A percentile compares a stretch with the other conserved stretches of the same genome.
Evolutionary conservation across 30 jellyfish, hydroid and myxozoan species (phyloP).

Genomic region (Pseudorhiza aurosa): DNA sequence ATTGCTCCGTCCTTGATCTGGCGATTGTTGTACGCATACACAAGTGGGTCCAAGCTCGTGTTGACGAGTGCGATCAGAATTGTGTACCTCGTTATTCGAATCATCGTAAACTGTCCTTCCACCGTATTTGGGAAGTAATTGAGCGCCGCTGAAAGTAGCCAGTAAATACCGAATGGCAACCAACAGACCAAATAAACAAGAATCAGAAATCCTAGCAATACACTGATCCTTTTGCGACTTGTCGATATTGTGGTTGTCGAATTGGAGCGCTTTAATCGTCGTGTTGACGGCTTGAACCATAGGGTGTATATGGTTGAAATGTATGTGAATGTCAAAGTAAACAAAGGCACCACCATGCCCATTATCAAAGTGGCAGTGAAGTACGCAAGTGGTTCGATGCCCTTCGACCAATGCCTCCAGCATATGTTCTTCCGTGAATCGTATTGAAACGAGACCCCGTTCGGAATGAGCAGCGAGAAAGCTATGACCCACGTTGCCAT

Average conservation of each 20-base stretch:
- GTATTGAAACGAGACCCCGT: constrained; percentile 82
- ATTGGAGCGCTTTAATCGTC: constrained; percentile 40
- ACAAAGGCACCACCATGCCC: constrained; percentile 76
- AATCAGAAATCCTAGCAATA: constrained; percentile 80
- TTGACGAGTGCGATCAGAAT: constrained; percentile 77
- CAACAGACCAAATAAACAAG: constrained; percentile 83
- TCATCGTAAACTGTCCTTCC: constrained; percentile 66
- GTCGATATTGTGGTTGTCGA: constrained; percentile 52
- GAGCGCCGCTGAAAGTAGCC: constrained; percentile 89
- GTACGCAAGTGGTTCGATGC: constrained; percentile 68
- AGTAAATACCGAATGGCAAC: constrained; percentile 89
- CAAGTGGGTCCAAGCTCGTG: constrained; percentile 87
- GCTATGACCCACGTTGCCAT: constrained; percentile 68
- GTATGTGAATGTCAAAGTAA: constrained; percentile 85
- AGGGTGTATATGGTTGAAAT: constrained; percentile 82
- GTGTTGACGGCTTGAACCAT: constrained; percentile 67
- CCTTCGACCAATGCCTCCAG: constrained; percentile 90
- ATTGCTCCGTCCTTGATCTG: constrained; percentile 71
- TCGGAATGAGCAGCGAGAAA: constrained; percentile 71
- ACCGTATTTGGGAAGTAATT: constrained; percentile 55
- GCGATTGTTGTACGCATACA: constrained; percentile 81
- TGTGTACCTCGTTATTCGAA: constrained; percentile 67
- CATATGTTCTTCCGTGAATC: constrained; percentile 66
- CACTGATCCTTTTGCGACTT: constrained; percentile 71
- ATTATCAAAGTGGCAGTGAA: constrained; percentile 75